Conservation (phyloP, 2,888 invertebrate genomes). For the Ennomos quercinarius region DNA sequence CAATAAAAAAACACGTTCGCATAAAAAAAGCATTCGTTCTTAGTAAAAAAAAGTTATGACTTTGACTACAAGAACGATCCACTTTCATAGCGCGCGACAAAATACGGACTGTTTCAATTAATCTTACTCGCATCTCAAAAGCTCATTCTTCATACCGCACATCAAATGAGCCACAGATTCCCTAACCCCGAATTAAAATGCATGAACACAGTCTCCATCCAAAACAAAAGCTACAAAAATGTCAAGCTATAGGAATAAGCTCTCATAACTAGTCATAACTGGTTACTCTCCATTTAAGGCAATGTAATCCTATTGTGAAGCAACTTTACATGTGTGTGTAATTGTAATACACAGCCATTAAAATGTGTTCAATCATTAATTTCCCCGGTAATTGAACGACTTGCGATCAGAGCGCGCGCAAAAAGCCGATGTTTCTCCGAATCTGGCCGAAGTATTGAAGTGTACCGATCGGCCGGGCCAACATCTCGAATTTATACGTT, state of each 20-base stretch:
- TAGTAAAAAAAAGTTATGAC: too few relatives aligned
- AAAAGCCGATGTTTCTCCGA: conserved; percentile 78
- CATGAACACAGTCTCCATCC: conserved; percentile 73
- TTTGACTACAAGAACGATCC: too few relatives aligned
- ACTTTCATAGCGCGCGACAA: too few relatives aligned
- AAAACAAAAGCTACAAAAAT: conserved; percentile 81
- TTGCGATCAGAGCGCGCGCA: conserved; percentile 63
- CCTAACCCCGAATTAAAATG: conserved; percentile 79
- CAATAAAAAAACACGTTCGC: too few relatives aligned
- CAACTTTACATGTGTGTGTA: conserved; percentile 41
- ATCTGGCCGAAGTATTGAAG: conserved; percentile 59
- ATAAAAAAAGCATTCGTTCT: too few relatives aligned
- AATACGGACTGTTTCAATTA: conserved; percentile 19
- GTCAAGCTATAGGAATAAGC: conserved; percentile 62
- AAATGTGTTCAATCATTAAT: conserved; percentile 83
- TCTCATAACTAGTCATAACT: conserved; percentile 80
- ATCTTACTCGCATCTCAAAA: conserved; percentile 25
- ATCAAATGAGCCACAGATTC: conserved; percentile 30
- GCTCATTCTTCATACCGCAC: conserved; percentile 20
- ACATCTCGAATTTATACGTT: conserved; percentile 80
- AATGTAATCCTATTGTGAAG: conserved; percentile 80
- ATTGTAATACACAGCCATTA: conserved; percentile 57
- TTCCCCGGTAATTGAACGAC: conserved; percentile 80
- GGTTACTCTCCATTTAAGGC: conserved; percentile 79
- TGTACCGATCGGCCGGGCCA: conserved; percentile 68